Conservation (phyloP, 2,888 invertebrate genomes). For the Tenthredo mesomela region DNA sequence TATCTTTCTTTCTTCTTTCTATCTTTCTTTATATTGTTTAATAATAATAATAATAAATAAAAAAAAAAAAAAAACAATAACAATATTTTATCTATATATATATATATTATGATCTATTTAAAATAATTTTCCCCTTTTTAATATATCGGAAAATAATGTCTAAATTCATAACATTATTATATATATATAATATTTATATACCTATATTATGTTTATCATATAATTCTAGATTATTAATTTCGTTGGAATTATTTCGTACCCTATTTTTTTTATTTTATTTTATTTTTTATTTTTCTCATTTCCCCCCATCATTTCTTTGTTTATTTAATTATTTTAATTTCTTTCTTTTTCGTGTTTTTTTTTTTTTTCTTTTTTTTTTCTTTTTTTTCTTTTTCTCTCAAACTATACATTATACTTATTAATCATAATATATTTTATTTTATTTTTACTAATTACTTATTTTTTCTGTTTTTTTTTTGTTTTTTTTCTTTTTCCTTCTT, state of each 20-base stretch:
- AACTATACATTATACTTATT: not conserved
- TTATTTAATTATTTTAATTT: slow-evolving; percentile 52
- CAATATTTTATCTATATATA: slow-evolving; percentile 18
- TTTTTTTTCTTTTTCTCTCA: slow-evolving; percentile 8
- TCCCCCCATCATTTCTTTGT: not conserved
- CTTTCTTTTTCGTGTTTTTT: slow-evolving; percentile 51
- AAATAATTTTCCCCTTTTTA: slow-evolving; percentile 33
- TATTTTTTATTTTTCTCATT: slow-evolving; percentile 21
- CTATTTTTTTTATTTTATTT: not conserved
- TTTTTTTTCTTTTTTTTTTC: no score
- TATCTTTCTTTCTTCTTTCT: slow-evolving; percentile 55
- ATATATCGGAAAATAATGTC: slow-evolving; percentile 42
- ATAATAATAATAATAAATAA: not conserved
- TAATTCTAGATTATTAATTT: slow-evolving; percentile 41
- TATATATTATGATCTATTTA: slow-evolving; percentile 11
- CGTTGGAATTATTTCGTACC: slow-evolving; percentile 35
- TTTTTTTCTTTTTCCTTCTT: not conserved
- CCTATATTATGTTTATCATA: not conserved
- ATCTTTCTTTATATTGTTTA: not conserved
- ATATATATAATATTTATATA: not conserved
- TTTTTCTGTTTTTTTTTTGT: not conserved
- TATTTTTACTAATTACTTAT: not conserved
- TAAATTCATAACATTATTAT: not conserved
- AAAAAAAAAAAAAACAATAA: not conserved
- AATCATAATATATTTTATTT: not conserved